phyloP scores from a whole-genome alignment of 2,888 invertebrate species.

The Sericinus montela region DNA sequence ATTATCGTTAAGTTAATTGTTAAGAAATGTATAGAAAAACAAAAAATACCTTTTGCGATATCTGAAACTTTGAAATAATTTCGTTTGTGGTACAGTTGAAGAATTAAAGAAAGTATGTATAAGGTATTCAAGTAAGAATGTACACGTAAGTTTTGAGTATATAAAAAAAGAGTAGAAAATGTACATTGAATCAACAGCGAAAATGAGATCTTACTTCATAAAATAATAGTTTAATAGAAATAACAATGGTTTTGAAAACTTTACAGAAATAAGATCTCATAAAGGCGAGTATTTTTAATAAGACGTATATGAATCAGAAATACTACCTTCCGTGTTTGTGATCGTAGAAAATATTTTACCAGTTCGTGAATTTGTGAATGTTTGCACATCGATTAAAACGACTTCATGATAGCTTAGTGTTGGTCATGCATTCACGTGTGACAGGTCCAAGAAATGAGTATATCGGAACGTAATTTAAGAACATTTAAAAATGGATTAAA shows the following conservation, averaged over 20 bases:
- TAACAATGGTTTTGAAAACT: slow-evolving; percentile 22
- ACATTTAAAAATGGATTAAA: slow-evolving; percentile 24
- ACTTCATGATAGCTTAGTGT: slow-evolving; percentile 61
- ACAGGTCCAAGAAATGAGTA: slow-evolving; percentile 73
- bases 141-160: slow-evolving; percentile 39
- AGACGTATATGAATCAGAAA: slow-evolving; percentile 63
- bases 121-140: slow-evolving; percentile 34
- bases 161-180: slow-evolving; percentile 29
- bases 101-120: slow-evolving; percentile 35
- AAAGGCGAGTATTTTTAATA: slow-evolving; percentile 41
- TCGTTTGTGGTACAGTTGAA: slow-evolving; percentile 50
- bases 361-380: slow-evolving; percentile 65
- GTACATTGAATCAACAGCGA: slow-evolving; percentile 44
- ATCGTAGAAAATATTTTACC: slow-evolving; percentile 71
- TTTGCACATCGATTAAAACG: slow-evolving; percentile 50
- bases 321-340: slow-evolving; percentile 72
- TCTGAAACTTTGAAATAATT: slow-evolving; percentile 67
- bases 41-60: slow-evolving; percentile 64
- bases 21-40: slow-evolving; percentile 52
- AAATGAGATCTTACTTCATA: slow-evolving; percentile 52
- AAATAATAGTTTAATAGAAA: slow-evolving; percentile 20
- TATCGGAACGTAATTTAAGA: slow-evolving; percentile 37
- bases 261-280: slow-evolving; percentile 47
- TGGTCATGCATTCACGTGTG: slow-evolving; percentile 63
- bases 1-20: slow-evolving; percentile 61